A percentile compares a stretch with the other conserved stretches of the same genome.
phyloP scores from a whole-genome alignment of 2,888 invertebrate species.

The Rhogogaster chlorosoma region DNA sequence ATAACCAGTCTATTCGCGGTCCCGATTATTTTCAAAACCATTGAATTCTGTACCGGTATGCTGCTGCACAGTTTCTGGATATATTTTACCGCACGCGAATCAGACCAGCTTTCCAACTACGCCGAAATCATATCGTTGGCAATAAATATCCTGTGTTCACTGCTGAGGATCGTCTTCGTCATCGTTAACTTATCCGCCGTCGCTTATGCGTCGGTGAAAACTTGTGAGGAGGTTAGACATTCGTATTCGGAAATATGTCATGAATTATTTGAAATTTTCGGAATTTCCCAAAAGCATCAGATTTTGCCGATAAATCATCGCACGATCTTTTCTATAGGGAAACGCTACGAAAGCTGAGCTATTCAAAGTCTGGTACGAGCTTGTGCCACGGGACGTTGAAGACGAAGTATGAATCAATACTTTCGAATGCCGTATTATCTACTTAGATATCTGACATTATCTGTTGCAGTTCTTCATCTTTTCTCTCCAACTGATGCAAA shows the following conservation, averaged over 20 bases:
- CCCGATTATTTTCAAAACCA: not conserved
- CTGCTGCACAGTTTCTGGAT: not conserved
- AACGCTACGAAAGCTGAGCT: not conserved
- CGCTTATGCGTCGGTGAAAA: not conserved
- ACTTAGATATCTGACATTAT: not conserved
- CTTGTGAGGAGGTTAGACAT: not conserved
- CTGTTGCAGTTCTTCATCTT: not conserved
- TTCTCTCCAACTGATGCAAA: slow-evolving; percentile 5
- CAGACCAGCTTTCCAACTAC: too few relatives aligned
- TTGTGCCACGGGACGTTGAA: too few relatives aligned
- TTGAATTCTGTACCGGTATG: not conserved
- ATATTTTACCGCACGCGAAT: too few relatives aligned
- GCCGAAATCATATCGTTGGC: not conserved
- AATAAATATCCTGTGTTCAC: not conserved
- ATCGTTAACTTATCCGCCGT: not conserved
- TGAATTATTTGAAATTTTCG: too few relatives aligned
- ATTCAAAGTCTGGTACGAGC: too few relatives aligned
- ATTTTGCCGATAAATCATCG: too few relatives aligned
- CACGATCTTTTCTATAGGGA: not conserved
- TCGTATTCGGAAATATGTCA: too few relatives aligned
- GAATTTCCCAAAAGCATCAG: too few relatives aligned
- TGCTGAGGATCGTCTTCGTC: not conserved
- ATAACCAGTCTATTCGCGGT: not conserved
- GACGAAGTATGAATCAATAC: too few relatives aligned
- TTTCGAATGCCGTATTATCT: too few relatives aligned